A percentile compares a stretch with the other conserved stretches of the same genome.
Evolutionary conservation across 2,888 invertebrate species (phyloP).

Genomic region (Chrysomela aeneicollis): DNA sequence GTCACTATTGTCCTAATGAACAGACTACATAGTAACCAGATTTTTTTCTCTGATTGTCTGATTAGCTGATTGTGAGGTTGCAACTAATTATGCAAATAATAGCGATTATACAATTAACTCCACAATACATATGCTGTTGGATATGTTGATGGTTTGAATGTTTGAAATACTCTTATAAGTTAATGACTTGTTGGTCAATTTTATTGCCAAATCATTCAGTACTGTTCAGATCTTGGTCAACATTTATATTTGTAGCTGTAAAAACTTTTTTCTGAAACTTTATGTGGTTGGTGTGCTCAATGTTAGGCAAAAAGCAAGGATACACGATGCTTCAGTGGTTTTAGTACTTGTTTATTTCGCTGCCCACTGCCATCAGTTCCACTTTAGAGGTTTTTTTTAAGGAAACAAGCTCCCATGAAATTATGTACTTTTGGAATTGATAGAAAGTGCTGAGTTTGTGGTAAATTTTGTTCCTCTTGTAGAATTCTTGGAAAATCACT

Average conservation of each 20-base stretch:
- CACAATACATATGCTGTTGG: no score
- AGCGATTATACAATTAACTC: no score
- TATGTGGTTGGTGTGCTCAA: no score
- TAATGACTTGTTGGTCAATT: not conserved
- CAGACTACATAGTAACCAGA: no score
- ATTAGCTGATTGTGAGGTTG: no score
- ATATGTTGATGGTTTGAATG: no score
- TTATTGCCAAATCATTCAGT: not conserved
- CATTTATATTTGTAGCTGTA: no score
- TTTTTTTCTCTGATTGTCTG: no score
- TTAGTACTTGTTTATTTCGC: not conserved
- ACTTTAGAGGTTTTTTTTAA: not conserved
- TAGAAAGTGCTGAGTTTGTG: not conserved
- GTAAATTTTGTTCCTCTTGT: not conserved
- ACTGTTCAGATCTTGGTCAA: not conserved
- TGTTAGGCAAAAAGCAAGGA: no score
- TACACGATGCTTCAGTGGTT: not conserved
- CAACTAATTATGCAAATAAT: no score
- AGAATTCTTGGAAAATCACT: constrained; percentile 5
- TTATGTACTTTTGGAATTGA: not conserved
- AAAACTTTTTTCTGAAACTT: no score
- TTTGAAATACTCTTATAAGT: not conserved
- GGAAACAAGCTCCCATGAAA: not conserved
- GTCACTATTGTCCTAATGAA: no score
- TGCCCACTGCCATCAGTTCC: not conserved